Evolutionary conservation across 2,888 invertebrate genomes (phyloP).

Genomic region (Lycaena phlaeas): DNA sequence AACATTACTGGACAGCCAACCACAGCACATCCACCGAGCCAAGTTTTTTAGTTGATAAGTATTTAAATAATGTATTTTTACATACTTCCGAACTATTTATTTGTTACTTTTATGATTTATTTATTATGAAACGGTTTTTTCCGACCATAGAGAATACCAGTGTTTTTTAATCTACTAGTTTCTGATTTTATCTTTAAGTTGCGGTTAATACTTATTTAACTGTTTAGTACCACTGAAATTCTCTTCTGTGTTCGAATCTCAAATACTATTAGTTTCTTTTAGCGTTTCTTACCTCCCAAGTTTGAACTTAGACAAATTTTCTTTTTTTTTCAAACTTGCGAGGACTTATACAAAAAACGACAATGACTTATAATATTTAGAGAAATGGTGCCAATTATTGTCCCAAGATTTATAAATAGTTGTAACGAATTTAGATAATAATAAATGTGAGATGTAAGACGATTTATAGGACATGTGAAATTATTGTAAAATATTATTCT

Average conservation of each 20-base stretch:
- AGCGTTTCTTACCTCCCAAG: constrained; percentile 45
- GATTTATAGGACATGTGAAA: constrained; percentile 44
- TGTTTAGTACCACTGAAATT: constrained; percentile 37
- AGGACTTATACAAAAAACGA: constrained; percentile 13
- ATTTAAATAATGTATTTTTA: constrained; percentile 66
- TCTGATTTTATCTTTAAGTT: constrained; percentile 43
- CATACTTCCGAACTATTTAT: constrained; percentile 60
- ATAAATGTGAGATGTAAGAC: constrained; percentile 33
- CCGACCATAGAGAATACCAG: constrained; percentile 39
- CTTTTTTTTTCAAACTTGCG: constrained; percentile 12
- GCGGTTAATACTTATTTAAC: constrained; percentile 67
- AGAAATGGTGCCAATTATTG: constrained; percentile 54
- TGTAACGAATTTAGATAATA: constrained; percentile 34
- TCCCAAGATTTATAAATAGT: constrained; percentile 42
- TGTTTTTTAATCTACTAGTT: constrained; percentile 27
- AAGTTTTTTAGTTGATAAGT: constrained; percentile 51
- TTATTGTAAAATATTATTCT: constrained; percentile 41
- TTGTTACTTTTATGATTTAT: constrained; percentile 48
- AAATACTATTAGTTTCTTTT: constrained; percentile 38
- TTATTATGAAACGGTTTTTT: constrained; percentile 31
- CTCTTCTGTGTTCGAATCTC: constrained; percentile 62
- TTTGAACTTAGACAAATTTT: constrained; percentile 11
- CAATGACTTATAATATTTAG: constrained; percentile 22
- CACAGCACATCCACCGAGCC: constrained; percentile 3
- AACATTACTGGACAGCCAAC: not conserved